A percentile compares a stretch with the other conserved stretches of the same genome.
Evolutionary conservation across 2,797 vertebrate species (phyloP).

Genomic region (Alexandromys oeconomus): DNA sequence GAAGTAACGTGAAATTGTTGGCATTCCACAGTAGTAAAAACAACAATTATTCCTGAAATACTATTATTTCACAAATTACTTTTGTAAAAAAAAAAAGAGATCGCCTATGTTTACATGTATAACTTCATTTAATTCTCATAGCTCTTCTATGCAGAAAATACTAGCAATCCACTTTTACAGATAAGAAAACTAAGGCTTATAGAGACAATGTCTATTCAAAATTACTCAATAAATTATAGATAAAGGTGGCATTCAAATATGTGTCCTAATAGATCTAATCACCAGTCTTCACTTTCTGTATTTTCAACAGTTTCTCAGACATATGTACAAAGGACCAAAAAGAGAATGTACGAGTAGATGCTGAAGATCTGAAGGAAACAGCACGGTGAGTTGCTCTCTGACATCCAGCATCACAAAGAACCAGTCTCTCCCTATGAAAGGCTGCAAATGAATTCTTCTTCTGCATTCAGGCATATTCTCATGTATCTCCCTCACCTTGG

Average conservation of each 20-base stretch:
- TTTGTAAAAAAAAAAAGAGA: background rate
- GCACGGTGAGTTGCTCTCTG: background rate
- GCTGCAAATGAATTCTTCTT: background rate
- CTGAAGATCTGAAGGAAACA: background rate
- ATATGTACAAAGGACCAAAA: background rate
- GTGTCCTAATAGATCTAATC: background rate
- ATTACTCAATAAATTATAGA: background rate
- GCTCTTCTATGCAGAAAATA: background rate
- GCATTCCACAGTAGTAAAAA: background rate
- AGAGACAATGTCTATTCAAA: background rate
- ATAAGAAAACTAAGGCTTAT: slow-evolving; percentile 9
- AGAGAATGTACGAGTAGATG: background rate
- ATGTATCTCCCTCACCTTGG: background rate
- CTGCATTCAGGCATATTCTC: background rate
- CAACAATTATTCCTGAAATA: background rate
- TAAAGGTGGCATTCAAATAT: background rate
- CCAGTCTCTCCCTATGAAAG: background rate
- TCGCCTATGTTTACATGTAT: background rate
- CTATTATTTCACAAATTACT: background rate
- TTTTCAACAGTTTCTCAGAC: background rate
- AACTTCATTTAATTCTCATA: background rate
- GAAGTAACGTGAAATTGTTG: background rate
- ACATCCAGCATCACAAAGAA: background rate
- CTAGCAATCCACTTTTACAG: background rate
- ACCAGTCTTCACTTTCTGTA: background rate